Conservation (phyloP, 2,888 invertebrate species). For the Congeria kusceri region DNA sequence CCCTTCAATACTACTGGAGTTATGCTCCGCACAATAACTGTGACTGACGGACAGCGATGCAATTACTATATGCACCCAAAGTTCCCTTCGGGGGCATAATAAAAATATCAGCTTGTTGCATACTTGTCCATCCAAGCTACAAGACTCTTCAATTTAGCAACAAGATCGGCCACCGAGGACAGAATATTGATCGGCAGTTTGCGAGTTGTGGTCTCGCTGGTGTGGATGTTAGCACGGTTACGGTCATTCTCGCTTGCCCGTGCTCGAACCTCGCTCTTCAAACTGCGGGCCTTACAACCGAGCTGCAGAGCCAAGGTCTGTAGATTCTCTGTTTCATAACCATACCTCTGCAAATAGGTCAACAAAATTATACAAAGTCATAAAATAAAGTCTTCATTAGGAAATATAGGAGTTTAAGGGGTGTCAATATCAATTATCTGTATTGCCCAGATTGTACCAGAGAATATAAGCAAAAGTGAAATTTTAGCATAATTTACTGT, state of each 20-base stretch:
- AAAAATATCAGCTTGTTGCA: constrained; percentile 15
- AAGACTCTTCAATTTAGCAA: constrained; percentile 93
- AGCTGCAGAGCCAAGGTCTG: constrained; percentile 94
- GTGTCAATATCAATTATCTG: no score
- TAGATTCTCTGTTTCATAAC: constrained; percentile 95
- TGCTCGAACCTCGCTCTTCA: constrained; percentile 89
- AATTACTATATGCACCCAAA: no score
- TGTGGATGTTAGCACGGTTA: constrained; percentile 73
- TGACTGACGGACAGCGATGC: no score
- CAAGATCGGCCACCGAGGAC: constrained; percentile 94
- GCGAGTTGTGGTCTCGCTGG: constrained; percentile 37
- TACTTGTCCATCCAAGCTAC: constrained; percentile 96
- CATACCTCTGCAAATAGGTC: constrained; percentile 90
- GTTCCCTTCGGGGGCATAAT: no score
- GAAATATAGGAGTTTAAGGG: no score
- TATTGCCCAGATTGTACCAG: no score
- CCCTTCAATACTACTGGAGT: no score
- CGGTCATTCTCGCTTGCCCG: constrained; percentile 86
- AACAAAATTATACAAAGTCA: no score
- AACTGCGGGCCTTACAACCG: constrained; percentile 92
- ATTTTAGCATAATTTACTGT: no score
- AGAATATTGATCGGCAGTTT: constrained; percentile 86
- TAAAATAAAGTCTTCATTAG: no score
- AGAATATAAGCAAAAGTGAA: no score
- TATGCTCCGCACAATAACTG: no score